These are phyloP conservation scores for Meteorus sp. DNA, from an alignment of 1,140 invertebrate species.

Conservation along the genomic window DNA sequence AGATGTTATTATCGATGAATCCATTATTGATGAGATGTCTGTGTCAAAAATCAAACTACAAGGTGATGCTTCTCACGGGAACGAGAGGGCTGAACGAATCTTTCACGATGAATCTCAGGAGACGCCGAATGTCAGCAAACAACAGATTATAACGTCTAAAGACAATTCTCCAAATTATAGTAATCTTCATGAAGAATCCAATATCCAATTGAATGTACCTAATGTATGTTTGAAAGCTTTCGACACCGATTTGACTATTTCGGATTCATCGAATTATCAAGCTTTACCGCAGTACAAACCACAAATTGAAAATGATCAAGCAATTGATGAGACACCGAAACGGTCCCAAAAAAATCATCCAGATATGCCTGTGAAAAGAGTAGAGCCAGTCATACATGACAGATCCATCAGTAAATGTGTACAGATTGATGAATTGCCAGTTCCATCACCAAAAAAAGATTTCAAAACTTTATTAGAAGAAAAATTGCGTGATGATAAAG, in stretches of 20 bases:
- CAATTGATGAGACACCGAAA: slow-evolving; percentile 12
- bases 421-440: slow-evolving; percentile 51
- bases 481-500: slow-evolving; percentile 40
- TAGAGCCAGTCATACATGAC: slow-evolving; percentile 31
- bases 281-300: too few relatives aligned
- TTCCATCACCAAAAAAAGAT: slow-evolving; percentile 53
- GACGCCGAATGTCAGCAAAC: too few relatives aligned
- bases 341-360: neutral
- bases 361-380: slow-evolving; percentile 33
- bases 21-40: neutral
- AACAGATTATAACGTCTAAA: too few relatives aligned
- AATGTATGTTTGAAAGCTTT: too few relatives aligned
- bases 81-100: too few relatives aligned
- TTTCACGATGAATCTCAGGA: neutral
- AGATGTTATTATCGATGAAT: slow-evolving; percentile 23
- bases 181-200: neutral
- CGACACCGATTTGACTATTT: neutral
- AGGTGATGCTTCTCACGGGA: neutral
- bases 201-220: neutral
- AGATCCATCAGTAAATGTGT: slow-evolving; percentile 22
- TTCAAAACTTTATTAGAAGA: slow-evolving; percentile 54
- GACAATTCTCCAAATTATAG: too few relatives aligned
- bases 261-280: neutral
- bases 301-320: neutral
- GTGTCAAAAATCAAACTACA: neutral